Conservation (phyloP, 2,113 vertebrate genomes). For the Neogale vison region DNA sequence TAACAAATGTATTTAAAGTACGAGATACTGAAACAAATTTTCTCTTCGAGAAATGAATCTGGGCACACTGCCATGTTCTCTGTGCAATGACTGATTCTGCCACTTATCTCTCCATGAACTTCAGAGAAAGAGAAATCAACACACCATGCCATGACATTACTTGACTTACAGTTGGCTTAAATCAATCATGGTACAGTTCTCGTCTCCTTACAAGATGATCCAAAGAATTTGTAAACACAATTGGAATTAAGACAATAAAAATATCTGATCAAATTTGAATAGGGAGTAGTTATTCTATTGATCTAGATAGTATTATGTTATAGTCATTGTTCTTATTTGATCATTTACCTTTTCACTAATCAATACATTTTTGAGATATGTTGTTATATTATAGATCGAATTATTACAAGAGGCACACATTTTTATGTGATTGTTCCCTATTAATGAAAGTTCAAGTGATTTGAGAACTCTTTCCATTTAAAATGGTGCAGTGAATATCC, state of each 20-base stretch:
- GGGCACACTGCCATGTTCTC: neutral
- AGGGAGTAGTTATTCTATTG: neutral
- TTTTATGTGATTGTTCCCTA: neutral
- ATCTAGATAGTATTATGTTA: neutral
- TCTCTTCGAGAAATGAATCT: neutral
- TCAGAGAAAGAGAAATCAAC: neutral
- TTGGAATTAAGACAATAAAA: neutral
- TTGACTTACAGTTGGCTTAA: neutral
- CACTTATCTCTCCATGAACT: neutral
- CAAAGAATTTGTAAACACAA: neutral
- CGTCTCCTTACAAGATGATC: neutral
- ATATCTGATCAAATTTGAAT: neutral
- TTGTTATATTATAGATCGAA: neutral
- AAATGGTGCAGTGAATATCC: neutral
- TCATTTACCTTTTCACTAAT: neutral
- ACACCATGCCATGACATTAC: neutral
- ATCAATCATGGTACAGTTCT: neutral
- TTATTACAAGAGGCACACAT: neutral
- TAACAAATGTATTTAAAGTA: neutral
- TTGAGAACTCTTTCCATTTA: neutral
- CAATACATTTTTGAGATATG: neutral
- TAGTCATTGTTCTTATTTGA: no score
- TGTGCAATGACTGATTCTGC: neutral
- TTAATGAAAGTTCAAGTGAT: neutral
- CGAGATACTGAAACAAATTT: neutral